phyloP scores from a whole-genome alignment of 2,888 invertebrate genomes.

The Drosophila mulleri region DNA sequence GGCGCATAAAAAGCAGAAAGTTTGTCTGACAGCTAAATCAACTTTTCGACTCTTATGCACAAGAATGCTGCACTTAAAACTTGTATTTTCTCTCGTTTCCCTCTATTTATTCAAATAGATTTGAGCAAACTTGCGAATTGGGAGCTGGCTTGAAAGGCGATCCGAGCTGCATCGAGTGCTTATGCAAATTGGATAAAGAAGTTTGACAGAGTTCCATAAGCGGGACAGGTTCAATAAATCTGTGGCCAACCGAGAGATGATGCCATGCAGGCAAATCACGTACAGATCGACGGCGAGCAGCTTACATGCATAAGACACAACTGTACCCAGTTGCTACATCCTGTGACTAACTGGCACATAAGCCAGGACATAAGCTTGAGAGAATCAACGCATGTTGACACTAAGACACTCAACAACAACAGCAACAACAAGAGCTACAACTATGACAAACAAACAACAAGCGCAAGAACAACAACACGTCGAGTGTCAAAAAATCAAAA shows the following conservation, averaged over 20 bases:
- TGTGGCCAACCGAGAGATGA: conserved; percentile 1
- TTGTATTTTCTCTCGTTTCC: neutral
- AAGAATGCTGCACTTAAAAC: conserved; percentile 12
- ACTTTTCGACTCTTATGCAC: neutral
- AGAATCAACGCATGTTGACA: conserved; percentile 79
- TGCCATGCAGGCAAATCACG: conserved; percentile 53
- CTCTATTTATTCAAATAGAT: conserved; percentile 5
- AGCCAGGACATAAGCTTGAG: conserved; percentile 59
- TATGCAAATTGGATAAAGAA: conserved; percentile 44
- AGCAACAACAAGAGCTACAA: conserved; percentile 45
- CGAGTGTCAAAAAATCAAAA: conserved; percentile 82
- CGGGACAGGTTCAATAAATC: conserved; percentile 19
- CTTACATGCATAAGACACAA: conserved; percentile 49
- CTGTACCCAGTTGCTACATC: conserved; percentile 60
- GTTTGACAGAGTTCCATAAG: conserved; percentile 34
- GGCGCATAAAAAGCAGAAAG: neutral
- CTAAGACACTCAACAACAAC: conserved; percentile 64
- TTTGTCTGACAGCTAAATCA: conserved; percentile 12
- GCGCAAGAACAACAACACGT: conserved; percentile 52
- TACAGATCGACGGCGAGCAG: conserved; percentile 10
- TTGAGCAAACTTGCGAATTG: neutral
- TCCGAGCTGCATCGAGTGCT: conserved; percentile 21
- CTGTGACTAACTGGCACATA: conserved; percentile 49
- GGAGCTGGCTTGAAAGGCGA: neutral
- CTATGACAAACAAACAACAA: conserved; percentile 60